Conservation (phyloP, 2,888 invertebrate genomes). For the Acronicta alni region DNA sequence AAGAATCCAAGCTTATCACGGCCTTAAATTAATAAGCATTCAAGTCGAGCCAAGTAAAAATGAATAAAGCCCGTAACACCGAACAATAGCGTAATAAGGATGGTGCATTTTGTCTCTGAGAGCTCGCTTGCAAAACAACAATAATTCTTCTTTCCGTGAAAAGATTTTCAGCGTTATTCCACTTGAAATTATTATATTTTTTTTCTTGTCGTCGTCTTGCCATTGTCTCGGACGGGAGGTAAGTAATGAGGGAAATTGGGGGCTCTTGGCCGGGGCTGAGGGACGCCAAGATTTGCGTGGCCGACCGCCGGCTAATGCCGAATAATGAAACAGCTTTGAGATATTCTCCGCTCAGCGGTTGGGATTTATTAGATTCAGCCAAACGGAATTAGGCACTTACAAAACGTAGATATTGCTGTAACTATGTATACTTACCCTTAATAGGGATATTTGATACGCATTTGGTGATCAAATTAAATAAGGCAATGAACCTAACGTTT, state of each 20-base stretch:
- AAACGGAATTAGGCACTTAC: slow-evolving; percentile 79
- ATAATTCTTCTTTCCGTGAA: slow-evolving; percentile 89
- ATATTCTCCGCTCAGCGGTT: slow-evolving; percentile 79
- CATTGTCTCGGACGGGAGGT: slow-evolving; percentile 88
- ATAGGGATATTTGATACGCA: slow-evolving; percentile 49
- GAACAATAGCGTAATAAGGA: slow-evolving; percentile 89
- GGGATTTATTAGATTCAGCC: slow-evolving; percentile 84
- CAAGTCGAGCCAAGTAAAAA: slow-evolving; percentile 89
- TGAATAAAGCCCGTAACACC: slow-evolving; percentile 88
- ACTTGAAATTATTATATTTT: slow-evolving; percentile 89
- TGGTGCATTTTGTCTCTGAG: slow-evolving; percentile 89
- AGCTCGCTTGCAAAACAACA: slow-evolving; percentile 89
- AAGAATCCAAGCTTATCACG: slow-evolving; percentile 88
- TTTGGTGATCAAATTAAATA: slow-evolving; percentile 41
- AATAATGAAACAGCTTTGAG: slow-evolving; percentile 87
- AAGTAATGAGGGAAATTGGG: slow-evolving; percentile 89
- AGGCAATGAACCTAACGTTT: slow-evolving; percentile 14
- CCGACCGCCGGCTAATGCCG: slow-evolving; percentile 85
- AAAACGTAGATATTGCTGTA: slow-evolving; percentile 58
- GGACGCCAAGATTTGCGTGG: slow-evolving; percentile 87
- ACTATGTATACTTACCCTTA: slow-evolving; percentile 53
- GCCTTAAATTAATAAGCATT: slow-evolving; percentile 89
- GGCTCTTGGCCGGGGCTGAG: slow-evolving; percentile 79
- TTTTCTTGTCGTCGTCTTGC: slow-evolving; percentile 88
- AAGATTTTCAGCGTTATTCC: slow-evolving; percentile 89